These are phyloP conservation scores for Schizotus pectinicornis DNA, from an alignment of 2,888 invertebrate species.

Conservation along the genomic window DNA sequence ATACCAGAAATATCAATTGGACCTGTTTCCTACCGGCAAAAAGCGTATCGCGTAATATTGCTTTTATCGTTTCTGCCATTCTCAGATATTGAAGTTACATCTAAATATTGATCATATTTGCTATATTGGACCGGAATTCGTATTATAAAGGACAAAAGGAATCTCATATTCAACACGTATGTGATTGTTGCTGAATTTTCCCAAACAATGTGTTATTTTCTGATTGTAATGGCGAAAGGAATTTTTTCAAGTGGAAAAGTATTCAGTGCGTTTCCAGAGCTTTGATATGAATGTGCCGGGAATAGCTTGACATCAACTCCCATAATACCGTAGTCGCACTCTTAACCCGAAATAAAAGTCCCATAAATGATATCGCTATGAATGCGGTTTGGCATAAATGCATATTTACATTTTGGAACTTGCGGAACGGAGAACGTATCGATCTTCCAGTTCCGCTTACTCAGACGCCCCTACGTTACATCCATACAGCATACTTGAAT, in stretches of 20 bases:
- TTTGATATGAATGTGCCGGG: conserved; percentile 29
- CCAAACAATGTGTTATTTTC: conserved; percentile 26
- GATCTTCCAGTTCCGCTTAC: conserved; percentile 12
- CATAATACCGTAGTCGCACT: conserved; percentile 28
- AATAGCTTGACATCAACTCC: conserved; percentile 28
- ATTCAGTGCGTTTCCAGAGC: conserved; percentile 25
- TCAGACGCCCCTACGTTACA: neutral
- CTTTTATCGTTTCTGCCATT: conserved; percentile 18
- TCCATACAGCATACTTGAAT: neutral
- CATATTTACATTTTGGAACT: conserved; percentile 23
- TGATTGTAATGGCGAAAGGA: conserved; percentile 24
- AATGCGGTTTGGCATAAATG: conserved; percentile 24
- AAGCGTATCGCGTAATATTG: conserved; percentile 20
- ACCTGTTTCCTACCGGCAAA: conserved; percentile 15
- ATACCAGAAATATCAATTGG: conserved; percentile 22
- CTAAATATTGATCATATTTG: conserved; percentile 26
- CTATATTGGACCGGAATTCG: conserved; percentile 22
- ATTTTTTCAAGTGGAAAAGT: conserved; percentile 28
- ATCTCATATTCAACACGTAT: conserved; percentile 25
- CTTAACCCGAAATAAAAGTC: conserved; percentile 31
- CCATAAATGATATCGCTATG: conserved; percentile 27
- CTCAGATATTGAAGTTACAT: conserved; percentile 20
- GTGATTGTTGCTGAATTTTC: conserved; percentile 19
- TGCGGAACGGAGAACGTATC: conserved; percentile 10
- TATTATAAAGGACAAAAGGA: conserved; percentile 22